A percentile compares a stretch with the other conserved stretches of the same genome.
These are phyloP conservation scores for Carcharodon carcharias DNA, from an alignment of 2,797 vertebrate genomes.

Conservation along the genomic window DNA sequence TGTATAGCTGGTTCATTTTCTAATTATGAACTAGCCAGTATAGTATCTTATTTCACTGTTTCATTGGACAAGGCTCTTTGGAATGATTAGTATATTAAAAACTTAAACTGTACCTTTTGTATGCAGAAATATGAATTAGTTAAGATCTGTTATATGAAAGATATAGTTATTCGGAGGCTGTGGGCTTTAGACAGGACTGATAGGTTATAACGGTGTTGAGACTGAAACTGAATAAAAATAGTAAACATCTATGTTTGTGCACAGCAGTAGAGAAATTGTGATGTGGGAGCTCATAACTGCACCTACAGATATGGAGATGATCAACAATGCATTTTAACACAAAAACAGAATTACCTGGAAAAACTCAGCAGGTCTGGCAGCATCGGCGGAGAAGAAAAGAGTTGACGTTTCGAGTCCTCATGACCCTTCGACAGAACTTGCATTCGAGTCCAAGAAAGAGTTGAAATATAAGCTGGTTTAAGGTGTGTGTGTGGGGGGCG, in stretches of 20 bases:
- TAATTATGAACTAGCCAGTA: not conserved
- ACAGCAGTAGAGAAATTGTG: not conserved
- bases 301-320: not conserved
- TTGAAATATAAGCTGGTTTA: no score
- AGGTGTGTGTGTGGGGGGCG: no score
- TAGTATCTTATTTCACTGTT: not conserved
- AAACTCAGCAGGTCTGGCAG: no score
- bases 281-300: not conserved
- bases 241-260: not conserved
- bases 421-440: no score
- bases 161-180: not conserved
- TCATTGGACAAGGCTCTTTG: not conserved
- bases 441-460: no score
- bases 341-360: no score
- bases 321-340: not conserved
- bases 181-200: not conserved
- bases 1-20: not conserved
- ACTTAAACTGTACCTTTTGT: not conserved
- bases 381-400: no score
- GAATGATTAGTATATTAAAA: not conserved
- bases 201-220: not conserved
- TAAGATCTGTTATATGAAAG: no score
- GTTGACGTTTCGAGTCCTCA: no score
- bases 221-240: not conserved
- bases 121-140: conserved; percentile 3